Percentiles rank a stretch among this genome's conserved stretches.
These are phyloP conservation scores for Podarcis cretensis DNA, from an alignment of 2,113 vertebrate genomes.

Conservation along the genomic window DNA sequence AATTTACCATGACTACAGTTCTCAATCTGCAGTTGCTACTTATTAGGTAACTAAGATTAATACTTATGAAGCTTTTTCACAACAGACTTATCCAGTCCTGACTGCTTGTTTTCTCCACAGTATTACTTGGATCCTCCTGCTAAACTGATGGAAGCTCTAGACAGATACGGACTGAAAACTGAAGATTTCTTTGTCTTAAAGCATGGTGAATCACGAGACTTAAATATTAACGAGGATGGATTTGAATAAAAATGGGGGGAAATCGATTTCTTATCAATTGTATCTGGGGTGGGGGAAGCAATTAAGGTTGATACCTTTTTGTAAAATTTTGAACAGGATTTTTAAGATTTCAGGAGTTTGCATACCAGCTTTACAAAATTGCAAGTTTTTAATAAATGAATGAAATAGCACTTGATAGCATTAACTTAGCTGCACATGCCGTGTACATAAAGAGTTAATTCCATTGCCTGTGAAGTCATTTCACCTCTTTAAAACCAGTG, in stretches of 20 bases:
- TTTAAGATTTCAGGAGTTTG: conserved; percentile 44
- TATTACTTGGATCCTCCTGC: conserved; percentile 92
- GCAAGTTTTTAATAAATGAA: conserved; percentile 44
- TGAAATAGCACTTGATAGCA: conserved; percentile 23
- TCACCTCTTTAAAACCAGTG: conserved; percentile 9
- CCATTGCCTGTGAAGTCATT: not conserved
- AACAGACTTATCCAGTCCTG: not conserved
- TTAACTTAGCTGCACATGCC: conserved; percentile 31
- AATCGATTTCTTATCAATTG: conserved; percentile 1
- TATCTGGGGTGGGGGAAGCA: conserved; percentile 1
- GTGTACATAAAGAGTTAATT: conserved; percentile 21
- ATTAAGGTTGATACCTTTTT: conserved; percentile 29
- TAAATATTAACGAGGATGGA: conserved; percentile 74
- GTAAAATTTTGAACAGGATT: conserved; percentile 17
- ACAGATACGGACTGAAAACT: conserved; percentile 81
- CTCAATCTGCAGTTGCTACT: too few relatives aligned
- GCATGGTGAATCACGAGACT: conserved; percentile 89
- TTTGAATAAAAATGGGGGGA: conserved; percentile 63
- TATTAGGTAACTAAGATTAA: too few relatives aligned
- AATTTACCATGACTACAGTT: too few relatives aligned
- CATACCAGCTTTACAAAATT: conserved; percentile 43
- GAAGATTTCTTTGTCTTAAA: conserved; percentile 90
- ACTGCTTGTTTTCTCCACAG: conserved; percentile 68
- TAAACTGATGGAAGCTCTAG: conserved; percentile 86
- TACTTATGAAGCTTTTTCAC: not conserved